Evolutionary conservation across 2,113 vertebrate genomes (phyloP).

Genomic region (Tetrax tetrax): DNA sequence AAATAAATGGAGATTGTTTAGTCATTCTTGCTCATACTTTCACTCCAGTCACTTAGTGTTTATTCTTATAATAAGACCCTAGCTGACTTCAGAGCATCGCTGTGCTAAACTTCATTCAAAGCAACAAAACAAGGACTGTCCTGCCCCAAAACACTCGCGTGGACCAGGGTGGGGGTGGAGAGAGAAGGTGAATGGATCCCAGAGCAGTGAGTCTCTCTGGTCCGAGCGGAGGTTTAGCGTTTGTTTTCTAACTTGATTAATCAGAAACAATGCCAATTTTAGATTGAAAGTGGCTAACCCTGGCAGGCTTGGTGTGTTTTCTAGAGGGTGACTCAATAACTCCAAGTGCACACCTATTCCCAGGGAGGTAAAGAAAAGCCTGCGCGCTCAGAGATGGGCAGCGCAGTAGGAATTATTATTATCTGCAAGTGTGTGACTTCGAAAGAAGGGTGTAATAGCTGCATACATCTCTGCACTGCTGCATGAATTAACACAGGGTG

Average conservation of each 20-base stretch:
- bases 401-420: background rate
- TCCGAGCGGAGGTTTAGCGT: background rate
- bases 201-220: background rate
- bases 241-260: background rate
- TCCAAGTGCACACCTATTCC: background rate
- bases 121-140: background rate
- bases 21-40: constrained; percentile 22
- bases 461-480: background rate
- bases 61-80: background rate
- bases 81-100: constrained; percentile 19
- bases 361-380: background rate
- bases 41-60: constrained; percentile 16
- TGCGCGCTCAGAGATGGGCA: background rate
- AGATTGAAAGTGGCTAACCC: background rate
- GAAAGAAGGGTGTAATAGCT: background rate
- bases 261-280: background rate
- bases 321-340: background rate
- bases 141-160: background rate
- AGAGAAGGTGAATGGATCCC: background rate
- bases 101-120: constrained; percentile 10
- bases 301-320: background rate
- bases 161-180: background rate
- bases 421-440: background rate
- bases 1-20: constrained; percentile 42
- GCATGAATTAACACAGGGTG: background rate